Percentiles rank a stretch among this genome's conserved stretches.
phyloP scores from a whole-genome alignment of 2,888 invertebrate genomes.

The Philereme transversata region DNA sequence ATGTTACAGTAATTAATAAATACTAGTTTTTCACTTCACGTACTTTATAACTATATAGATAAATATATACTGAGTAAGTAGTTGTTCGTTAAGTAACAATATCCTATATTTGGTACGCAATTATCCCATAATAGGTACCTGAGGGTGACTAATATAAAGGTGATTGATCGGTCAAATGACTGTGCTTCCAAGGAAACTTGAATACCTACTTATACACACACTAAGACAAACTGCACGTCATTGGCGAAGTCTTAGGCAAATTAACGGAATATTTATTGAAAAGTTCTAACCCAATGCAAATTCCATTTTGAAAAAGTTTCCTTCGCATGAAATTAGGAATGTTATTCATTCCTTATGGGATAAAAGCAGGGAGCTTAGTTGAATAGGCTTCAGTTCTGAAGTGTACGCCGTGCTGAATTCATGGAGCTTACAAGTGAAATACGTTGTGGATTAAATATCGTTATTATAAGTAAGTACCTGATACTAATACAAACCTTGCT shows the following conservation, averaged over 20 bases:
- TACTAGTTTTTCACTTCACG: too few relatives aligned
- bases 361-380: slow-evolving; percentile 38
- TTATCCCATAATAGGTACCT: slow-evolving; percentile 1
- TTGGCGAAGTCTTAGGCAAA: slow-evolving; percentile 7
- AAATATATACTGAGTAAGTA: background rate
- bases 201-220: slow-evolving; percentile 2
- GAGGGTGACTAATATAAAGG: slow-evolving; percentile 1
- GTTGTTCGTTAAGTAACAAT: background rate
- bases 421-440: slow-evolving; percentile 17
- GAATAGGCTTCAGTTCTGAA: slow-evolving; percentile 37
- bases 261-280: slow-evolving; percentile 54
- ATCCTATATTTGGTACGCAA: slow-evolving; percentile 8
- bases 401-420: slow-evolving; percentile 23
- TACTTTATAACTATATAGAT: background rate
- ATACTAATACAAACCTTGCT: background rate
- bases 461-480: slow-evolving; percentile 7
- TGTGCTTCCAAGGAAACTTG: slow-evolving; percentile 23
- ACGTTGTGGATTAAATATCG: slow-evolving; percentile 1
- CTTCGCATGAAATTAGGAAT: slow-evolving; percentile 42
- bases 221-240: slow-evolving; percentile 21
- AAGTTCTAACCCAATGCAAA: slow-evolving; percentile 43
- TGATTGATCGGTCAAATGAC: slow-evolving; percentile 18
- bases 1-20: too few relatives aligned
- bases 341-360: slow-evolving; percentile 31
- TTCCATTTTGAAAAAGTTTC: slow-evolving; percentile 52